Conservation (phyloP, 2,888 invertebrate species). For the Noctuana brunneofusca region DNA sequence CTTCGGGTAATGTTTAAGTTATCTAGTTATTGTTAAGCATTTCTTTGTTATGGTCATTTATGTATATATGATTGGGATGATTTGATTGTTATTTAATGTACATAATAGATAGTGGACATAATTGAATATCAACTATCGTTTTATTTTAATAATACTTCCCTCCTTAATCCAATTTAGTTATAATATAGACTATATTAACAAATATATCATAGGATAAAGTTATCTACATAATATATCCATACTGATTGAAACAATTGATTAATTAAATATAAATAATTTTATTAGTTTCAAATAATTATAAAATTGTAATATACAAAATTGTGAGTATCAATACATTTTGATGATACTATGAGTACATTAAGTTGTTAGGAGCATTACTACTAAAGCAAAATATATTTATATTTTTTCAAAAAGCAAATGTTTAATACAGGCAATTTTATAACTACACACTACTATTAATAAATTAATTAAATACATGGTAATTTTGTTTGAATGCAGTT, state of each 20-base stretch:
- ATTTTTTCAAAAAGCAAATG: no score
- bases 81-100: conserved; percentile 76
- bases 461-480: no score
- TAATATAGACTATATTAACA: no score
- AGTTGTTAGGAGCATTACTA: not conserved
- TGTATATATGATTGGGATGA: conserved; percentile 73
- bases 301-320: not conserved
- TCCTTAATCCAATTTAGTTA: not conserved
- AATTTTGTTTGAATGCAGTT: no score
- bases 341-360: not conserved
- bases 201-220: no score
- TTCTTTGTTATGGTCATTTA: conserved; percentile 55
- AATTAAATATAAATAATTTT: not conserved
- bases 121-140: conserved; percentile 46
- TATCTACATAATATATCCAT: no score
- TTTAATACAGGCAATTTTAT: no score
- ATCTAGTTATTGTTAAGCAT: conserved; percentile 66
- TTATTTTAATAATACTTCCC: conserved; percentile 11
- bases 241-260: no score
- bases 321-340: not conserved
- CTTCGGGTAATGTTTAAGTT: conserved; percentile 34
- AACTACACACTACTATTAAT: no score
- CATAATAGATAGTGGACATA: conserved; percentile 79
- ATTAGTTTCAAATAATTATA: not conserved
- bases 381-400: no score